Conservation (phyloP, 2,888 invertebrate species). For the Drymonia ruficornis region DNA sequence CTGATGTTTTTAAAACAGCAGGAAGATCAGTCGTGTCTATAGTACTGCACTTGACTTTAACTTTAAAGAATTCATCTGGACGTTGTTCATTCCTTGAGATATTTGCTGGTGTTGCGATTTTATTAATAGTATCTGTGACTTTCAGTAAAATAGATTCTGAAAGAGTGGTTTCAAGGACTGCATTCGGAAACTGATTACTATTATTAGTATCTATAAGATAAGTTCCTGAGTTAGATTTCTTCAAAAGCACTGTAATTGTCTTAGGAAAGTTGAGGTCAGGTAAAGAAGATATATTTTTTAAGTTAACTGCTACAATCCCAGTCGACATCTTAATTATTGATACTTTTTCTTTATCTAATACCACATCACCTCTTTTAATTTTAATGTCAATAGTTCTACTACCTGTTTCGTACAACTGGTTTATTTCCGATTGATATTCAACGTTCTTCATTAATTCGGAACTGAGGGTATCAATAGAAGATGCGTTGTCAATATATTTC, state of each 20-base stretch:
- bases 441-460: neutral
- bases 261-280: slow-evolving; percentile 27
- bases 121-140: slow-evolving; percentile 6
- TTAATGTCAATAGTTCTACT: slow-evolving; percentile 23
- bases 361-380: slow-evolving; percentile 34
- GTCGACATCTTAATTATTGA: slow-evolving; percentile 40
- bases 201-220: slow-evolving; percentile 32
- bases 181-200: slow-evolving; percentile 32
- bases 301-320: slow-evolving; percentile 42
- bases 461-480: neutral
- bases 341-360: slow-evolving; percentile 22
- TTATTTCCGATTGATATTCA: slow-evolving; percentile 18
- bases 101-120: too few relatives aligned
- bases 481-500: neutral
- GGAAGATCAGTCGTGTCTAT: slow-evolving; percentile 38
- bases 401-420: slow-evolving; percentile 23
- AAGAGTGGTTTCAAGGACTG: slow-evolving; percentile 40
- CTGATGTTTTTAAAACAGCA: slow-evolving; percentile 51
- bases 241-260: slow-evolving; percentile 39
- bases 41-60: slow-evolving; percentile 43
- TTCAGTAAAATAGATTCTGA: slow-evolving; percentile 28
- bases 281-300: slow-evolving; percentile 26
- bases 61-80: slow-evolving; percentile 31
- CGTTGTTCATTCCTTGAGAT: neutral
- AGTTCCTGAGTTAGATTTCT: slow-evolving; percentile 31